These are phyloP conservation scores for Ametastegia equiseti DNA, from an alignment of 2,888 invertebrate genomes.

Conservation along the genomic window DNA sequence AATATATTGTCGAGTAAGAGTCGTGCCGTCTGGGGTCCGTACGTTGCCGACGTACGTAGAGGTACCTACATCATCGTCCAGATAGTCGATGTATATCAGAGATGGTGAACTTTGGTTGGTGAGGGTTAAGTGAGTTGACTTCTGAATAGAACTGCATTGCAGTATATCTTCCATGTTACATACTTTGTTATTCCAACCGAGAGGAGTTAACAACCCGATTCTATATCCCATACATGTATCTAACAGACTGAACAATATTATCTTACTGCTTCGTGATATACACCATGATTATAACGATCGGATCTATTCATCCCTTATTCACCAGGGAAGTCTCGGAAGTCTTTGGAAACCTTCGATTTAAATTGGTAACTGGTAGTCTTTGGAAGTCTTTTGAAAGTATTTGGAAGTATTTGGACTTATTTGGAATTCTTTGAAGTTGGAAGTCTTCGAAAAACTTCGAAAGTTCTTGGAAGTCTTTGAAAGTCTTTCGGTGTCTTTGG, in stretches of 20 bases:
- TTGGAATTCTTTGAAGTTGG: too few relatives aligned
- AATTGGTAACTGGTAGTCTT: too few relatives aligned
- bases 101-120: slow-evolving; percentile 44
- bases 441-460: too few relatives aligned
- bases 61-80: background rate
- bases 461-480: too few relatives aligned
- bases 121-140: slow-evolving; percentile 43
- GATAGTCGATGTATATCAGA: background rate
- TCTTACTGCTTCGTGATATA: background rate
- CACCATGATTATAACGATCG: background rate
- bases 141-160: slow-evolving; percentile 44
- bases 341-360: too few relatives aligned
- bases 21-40: background rate
- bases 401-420: too few relatives aligned
- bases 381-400: too few relatives aligned
- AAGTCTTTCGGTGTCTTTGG: too few relatives aligned
- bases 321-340: too few relatives aligned
- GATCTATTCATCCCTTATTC: background rate
- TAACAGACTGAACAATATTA: slow-evolving; percentile 14
- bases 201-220: slow-evolving; percentile 4
- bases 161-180: slow-evolving; percentile 7
- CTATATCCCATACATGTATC: background rate
- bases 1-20: slow-evolving; percentile 34
- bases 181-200: slow-evolving; percentile 36
- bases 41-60: background rate